Conservation (phyloP, 2,113 vertebrate species). For the Phalacrocorax brasilianus region DNA sequence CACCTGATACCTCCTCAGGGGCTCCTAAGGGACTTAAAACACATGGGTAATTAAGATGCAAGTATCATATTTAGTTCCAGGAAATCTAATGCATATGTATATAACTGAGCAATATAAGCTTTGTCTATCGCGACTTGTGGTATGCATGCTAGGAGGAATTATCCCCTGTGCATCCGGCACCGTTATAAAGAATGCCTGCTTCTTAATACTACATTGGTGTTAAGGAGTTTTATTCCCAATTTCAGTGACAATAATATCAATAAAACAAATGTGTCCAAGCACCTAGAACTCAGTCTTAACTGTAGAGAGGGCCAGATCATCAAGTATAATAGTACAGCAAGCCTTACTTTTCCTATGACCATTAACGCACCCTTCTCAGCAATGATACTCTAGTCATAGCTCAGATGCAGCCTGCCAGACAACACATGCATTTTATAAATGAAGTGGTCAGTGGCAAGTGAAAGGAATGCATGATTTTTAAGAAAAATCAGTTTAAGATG, state of each 20-base stretch:
- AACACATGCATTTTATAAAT: background rate
- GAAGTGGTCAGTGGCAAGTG: background rate
- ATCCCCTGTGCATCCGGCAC: too few species aligned
- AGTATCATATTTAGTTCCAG: too few species aligned
- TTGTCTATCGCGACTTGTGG: too few species aligned
- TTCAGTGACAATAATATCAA: background rate
- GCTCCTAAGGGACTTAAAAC: too few species aligned
- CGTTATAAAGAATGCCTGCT: too few species aligned
- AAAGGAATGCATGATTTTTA: background rate
- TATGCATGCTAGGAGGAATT: too few species aligned
- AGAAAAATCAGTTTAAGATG: background rate
- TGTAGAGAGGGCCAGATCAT: background rate
- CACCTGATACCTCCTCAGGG: too few species aligned
- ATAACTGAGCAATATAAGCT: too few species aligned
- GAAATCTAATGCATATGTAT: too few species aligned
- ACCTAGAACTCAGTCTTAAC: background rate
- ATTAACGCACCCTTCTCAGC: background rate
- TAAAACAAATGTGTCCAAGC: accelerated
- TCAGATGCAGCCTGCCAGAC: background rate
- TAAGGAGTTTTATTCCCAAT: too few species aligned
- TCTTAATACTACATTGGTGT: too few species aligned
- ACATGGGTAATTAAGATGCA: too few species aligned
- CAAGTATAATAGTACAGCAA: background rate
- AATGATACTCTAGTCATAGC: background rate
- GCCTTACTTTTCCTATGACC: background rate